Percentiles rank a stretch among this genome's conserved stretches.
phyloP scores from a whole-genome alignment of 2,797 vertebrate species.

The Xiphorhynchus erythropygius region DNA sequence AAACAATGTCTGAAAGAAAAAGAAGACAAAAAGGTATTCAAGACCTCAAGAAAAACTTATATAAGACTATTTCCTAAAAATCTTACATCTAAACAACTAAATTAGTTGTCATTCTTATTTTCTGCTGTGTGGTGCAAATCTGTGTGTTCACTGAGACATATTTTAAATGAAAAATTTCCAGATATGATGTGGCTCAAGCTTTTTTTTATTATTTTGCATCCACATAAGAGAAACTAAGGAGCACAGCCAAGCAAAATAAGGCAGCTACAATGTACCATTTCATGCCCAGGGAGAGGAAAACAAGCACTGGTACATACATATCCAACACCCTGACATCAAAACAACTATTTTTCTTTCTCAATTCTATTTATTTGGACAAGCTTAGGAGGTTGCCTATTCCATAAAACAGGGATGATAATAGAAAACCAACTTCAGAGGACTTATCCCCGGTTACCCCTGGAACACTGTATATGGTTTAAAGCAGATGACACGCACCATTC shows the following conservation, averaged over 20 bases:
- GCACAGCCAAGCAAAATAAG: slow-evolving; percentile 5
- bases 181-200: neutral
- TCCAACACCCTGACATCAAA: slow-evolving; percentile 36
- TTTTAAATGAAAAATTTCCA: neutral
- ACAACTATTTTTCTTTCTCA: neutral
- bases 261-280: neutral
- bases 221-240: neutral
- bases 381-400: slow-evolving; percentile 41
- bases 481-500: slow-evolving; percentile 59
- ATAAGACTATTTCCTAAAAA: neutral
- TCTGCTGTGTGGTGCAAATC: neutral
- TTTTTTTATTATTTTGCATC: neutral
- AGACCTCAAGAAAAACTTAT: neutral
- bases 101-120: neutral
- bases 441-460: slow-evolving; percentile 62
- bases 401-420: slow-evolving; percentile 65
- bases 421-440: slow-evolving; percentile 66
- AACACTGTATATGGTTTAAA: slow-evolving; percentile 51
- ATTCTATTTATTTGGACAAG: slow-evolving; percentile 44
- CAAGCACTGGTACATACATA: neutral
- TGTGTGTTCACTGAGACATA: neutral
- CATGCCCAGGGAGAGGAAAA: slow-evolving; percentile 6
- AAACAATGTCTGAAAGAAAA: neutral
- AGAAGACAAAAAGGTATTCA: neutral
- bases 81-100: neutral